Evolutionary conservation across 2,888 invertebrate species (phyloP).

Genomic region (Calameuta idolon): DNA sequence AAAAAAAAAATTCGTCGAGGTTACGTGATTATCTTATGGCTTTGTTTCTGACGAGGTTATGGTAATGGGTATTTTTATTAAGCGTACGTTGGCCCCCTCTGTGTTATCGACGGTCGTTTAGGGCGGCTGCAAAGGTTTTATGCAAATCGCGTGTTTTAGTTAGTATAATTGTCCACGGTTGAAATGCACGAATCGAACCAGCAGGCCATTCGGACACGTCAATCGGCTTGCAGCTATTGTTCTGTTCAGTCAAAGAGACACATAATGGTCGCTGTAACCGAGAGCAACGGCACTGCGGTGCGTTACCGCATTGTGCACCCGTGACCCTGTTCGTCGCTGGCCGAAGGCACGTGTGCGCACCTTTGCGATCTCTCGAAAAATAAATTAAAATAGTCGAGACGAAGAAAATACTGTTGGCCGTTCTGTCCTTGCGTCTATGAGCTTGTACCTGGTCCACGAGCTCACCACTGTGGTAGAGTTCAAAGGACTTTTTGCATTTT

Average conservation of each 20-base stretch:
- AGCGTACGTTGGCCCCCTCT: background rate
- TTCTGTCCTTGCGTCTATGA: background rate
- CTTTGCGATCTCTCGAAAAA: background rate
- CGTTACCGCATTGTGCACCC: slow-evolving; percentile 17
- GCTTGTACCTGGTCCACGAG: too few species aligned
- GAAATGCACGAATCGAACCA: background rate
- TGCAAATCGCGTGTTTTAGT: background rate
- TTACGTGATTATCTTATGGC: background rate
- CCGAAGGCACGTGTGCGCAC: background rate
- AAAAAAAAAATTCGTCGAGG: too few species aligned
- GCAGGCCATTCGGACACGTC: slow-evolving; percentile 39
- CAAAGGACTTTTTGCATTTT: background rate
- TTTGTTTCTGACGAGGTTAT: background rate
- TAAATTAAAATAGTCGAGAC: background rate
- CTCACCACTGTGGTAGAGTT: background rate
- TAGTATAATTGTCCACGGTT: background rate
- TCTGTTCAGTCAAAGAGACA: slow-evolving; percentile 35
- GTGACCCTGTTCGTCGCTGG: background rate
- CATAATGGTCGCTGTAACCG: slow-evolving; percentile 24
- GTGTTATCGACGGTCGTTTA: background rate
- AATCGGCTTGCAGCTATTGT: slow-evolving; percentile 43
- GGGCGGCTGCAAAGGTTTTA: background rate
- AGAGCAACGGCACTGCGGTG: slow-evolving; percentile 34
- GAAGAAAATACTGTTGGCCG: background rate
- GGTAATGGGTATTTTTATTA: background rate